These are phyloP conservation scores for Drosophila nigromelanica DNA, from an alignment of 1,140 invertebrate genomes.

Conservation along the genomic window DNA sequence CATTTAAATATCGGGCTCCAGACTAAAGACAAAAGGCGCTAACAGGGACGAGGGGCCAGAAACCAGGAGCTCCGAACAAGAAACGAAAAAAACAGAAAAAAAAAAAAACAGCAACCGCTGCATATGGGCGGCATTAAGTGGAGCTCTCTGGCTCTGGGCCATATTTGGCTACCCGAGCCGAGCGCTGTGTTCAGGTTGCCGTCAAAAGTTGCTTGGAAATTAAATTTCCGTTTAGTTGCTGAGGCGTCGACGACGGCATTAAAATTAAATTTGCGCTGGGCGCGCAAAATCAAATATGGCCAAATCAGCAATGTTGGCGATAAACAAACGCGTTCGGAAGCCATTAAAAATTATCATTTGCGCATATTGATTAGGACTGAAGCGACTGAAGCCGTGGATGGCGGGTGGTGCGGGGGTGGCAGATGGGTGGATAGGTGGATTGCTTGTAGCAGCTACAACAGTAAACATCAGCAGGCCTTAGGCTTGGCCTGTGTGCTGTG, in stretches of 20 bases:
- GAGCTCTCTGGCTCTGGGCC: conserved; percentile 12
- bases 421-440: not conserved
- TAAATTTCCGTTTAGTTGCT: conserved; percentile 75
- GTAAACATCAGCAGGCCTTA: conserved; percentile 41
- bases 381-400: not conserved
- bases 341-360: conserved; percentile 82
- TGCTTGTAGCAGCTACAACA: conserved; percentile 10
- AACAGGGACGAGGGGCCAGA: conserved; percentile 15
- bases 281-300: conserved; percentile 55
- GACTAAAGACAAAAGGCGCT: conserved; percentile 40
- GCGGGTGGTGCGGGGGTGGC: not conserved
- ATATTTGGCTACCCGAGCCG: conserved; percentile 5
- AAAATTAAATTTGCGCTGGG: conserved; percentile 75
- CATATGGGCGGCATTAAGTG: conserved; percentile 44
- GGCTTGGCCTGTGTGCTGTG: conserved; percentile 26
- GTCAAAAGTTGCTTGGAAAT: conserved; percentile 69
- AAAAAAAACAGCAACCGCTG: conserved; percentile 6
- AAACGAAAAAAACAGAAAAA: not conserved
- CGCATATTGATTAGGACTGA: conserved; percentile 73
- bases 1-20: conserved; percentile 66
- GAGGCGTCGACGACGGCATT: conserved; percentile 48
- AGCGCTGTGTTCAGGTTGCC: conserved; percentile 5
- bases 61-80: conserved; percentile 15
- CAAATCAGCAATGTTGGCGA: conserved; percentile 70
- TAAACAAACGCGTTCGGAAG: conserved; percentile 78